Evolutionary conservation across 1,140 invertebrate species (phyloP).

Genomic region (Globodera ellingtonae): DNA sequence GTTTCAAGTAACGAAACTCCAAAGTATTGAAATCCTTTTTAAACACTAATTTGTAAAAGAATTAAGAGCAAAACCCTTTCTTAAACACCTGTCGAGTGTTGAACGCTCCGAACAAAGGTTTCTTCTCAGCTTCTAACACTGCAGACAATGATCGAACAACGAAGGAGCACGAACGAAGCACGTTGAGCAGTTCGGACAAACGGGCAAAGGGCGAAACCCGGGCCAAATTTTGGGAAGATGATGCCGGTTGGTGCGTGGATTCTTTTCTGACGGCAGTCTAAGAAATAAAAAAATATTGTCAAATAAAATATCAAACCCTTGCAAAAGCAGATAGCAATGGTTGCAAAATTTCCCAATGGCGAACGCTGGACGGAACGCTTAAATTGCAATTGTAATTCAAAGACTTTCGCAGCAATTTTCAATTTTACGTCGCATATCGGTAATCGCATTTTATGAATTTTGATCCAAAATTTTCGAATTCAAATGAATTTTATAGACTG

Average conservation of each 20-base stretch:
- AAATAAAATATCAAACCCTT: conserved; percentile 10
- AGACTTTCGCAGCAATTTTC: too few species aligned
- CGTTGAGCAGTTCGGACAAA: conserved; percentile 32
- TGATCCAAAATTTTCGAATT: too few species aligned
- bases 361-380: conserved; percentile 22
- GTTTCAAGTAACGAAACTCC: too few species aligned
- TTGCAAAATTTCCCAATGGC: conserved; percentile 24
- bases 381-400: not conserved
- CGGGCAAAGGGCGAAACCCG: conserved; percentile 5
- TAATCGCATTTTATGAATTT: too few species aligned
- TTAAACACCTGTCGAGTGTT: conserved; percentile 55
- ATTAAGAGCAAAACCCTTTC: too few species aligned
- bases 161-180: conserved; percentile 54
- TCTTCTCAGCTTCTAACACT: conserved; percentile 55
- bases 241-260: not conserved
- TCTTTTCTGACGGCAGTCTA: not conserved
- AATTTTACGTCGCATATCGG: too few species aligned
- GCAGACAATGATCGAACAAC: conserved; percentile 52
- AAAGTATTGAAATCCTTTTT: too few species aligned
- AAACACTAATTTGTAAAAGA: too few species aligned
- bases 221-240: not conserved
- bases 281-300: not conserved
- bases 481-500: too few species aligned
- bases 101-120: conserved; percentile 63
- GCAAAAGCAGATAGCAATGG: conserved; percentile 4